Evolutionary conservation across 2,888 invertebrate species (phyloP).

Genomic region (Scaptomyza reducta): DNA sequence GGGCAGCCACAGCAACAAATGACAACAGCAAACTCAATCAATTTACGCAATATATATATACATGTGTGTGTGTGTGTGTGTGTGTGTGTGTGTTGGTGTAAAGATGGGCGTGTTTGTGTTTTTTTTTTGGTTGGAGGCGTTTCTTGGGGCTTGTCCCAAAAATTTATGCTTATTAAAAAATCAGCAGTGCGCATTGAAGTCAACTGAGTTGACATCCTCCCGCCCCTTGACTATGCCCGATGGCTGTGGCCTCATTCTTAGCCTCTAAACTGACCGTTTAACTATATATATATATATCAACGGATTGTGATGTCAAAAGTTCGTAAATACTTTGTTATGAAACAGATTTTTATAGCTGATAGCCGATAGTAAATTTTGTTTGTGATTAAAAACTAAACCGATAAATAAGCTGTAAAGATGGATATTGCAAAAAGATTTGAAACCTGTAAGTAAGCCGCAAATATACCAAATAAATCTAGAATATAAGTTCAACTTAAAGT

Average conservation of each 20-base stretch:
- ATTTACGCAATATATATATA: slow-evolving; percentile 47
- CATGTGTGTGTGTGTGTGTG: not conserved
- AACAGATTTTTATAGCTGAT: not conserved
- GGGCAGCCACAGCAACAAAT: slow-evolving; percentile 66
- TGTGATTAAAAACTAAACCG: not conserved
- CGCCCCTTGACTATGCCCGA: not conserved
- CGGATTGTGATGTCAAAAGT: not conserved
- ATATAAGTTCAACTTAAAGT: not conserved
- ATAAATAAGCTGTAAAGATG: not conserved
- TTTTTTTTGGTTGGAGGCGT: slow-evolving; percentile 3
- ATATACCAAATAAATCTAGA: too few relatives aligned
- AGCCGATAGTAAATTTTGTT: too few relatives aligned
- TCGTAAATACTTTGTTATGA: not conserved
- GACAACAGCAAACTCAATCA: slow-evolving; percentile 75
- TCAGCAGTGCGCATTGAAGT: slow-evolving; percentile 71
- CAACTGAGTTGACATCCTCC: slow-evolving; percentile 56
- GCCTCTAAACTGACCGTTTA: slow-evolving; percentile 8
- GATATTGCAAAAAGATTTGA: not conserved
- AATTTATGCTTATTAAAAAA: slow-evolving; percentile 74
- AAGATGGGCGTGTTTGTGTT: slow-evolving; percentile 16
- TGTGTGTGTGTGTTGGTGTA: slow-evolving; percentile 9
- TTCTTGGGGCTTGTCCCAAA: slow-evolving; percentile 37
- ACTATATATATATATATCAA: slow-evolving; percentile 2
- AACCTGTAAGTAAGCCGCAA: too few relatives aligned
- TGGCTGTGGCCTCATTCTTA: slow-evolving; percentile 3